These are phyloP conservation scores for Resseliella maxima DNA, from an alignment of 2,888 invertebrate genomes.

Conservation along the genomic window DNA sequence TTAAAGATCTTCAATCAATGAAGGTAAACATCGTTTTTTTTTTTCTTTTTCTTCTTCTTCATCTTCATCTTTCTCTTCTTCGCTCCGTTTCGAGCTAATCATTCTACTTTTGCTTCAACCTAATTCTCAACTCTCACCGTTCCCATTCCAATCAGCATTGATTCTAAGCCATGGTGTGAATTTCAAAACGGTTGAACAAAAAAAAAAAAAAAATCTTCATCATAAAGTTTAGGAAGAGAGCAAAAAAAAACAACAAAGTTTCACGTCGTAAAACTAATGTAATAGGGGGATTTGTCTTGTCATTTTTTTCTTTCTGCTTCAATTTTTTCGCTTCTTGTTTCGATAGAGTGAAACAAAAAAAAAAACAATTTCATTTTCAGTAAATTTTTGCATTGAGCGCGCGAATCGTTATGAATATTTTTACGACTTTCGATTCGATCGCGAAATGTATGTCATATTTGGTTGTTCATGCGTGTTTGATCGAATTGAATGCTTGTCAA, in stretches of 20 bases:
- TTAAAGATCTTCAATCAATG: not conserved
- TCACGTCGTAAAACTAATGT: slow-evolving; percentile 39
- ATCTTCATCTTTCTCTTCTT: not conserved
- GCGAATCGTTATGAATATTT: slow-evolving; percentile 36
- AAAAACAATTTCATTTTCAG: not conserved
- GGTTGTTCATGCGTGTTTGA: not conserved
- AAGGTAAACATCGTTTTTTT: slow-evolving; percentile 24
- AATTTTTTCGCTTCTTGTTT: not conserved
- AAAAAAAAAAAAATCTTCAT: too few relatives aligned
- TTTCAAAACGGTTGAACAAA: not conserved
- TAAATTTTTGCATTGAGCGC: slow-evolving; percentile 12
- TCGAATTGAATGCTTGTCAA: slow-evolving; percentile 45
- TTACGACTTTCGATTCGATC: not conserved
- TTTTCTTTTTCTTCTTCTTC: not conserved
- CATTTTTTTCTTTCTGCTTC: not conserved
- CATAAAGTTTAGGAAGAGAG: not conserved
- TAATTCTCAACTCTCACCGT: not conserved
- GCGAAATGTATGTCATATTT: slow-evolving; percentile 12
- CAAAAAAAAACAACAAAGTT: not conserved
- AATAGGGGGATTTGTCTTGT: slow-evolving; percentile 53
- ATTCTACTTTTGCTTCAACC: not conserved
- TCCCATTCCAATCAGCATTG: not conserved
- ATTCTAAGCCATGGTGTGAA: too few relatives aligned
- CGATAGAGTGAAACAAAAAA: too few relatives aligned
- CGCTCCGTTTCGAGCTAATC: too few relatives aligned